Base-by-base conservation (phyloP, 23 tunicate species). In the Trididemnum miniatum region DNA sequence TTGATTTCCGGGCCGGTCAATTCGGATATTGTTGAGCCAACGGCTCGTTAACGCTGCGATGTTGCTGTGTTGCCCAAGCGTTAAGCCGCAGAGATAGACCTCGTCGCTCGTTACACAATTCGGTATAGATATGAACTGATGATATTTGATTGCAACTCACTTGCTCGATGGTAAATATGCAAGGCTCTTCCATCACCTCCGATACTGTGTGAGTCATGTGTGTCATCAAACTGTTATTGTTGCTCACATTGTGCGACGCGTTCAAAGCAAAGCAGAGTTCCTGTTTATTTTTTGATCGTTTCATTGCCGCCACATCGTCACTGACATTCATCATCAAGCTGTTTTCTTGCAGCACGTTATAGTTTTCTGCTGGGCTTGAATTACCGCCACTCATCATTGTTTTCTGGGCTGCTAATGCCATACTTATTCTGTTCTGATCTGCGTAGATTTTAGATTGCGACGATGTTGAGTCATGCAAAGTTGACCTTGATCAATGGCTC, bases 201-300 rank as follows among this genome's bases (percentile, higher is more conserved):
- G 63, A 3, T 0, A 32, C 12, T 18, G 67, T 12, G 29, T 22
- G 5, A n/a, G 67, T 22, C 15, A 26, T 4, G 28, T 23, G 5
- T 38, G 57, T 87, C 63, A 76, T 26, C 67, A 89, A 51, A 44
- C 95, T 89, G 72, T 89, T 89, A 51, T 89, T 89, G 69, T 89
- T 89, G 74, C 95, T 89, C 59, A 89, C 79, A 39, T 89, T 89
- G 27, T 79, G 65, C 1, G 95, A 89, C 15, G 79, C n/a, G n/a
- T n/a, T n/a, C n/a, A n/a, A n/a, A n/a, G n/a, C n/a, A n/a, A n/a
- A n/a, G n/a, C n/a, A n/a, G n/a, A n/a, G n/a, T n/a, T n/a, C n/a
- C n/a, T n/a, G n/a, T n/a, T n/a, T n/a, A n/a, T n/a, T n/a, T n/a
- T n/a, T n/a, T n/a, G n/a, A n/a, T n/a, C n/a, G n/a, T 33, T 67